Evolutionary conservation across 2,113 vertebrate species (phyloP).

Genomic region (Zeus faber): DNA sequence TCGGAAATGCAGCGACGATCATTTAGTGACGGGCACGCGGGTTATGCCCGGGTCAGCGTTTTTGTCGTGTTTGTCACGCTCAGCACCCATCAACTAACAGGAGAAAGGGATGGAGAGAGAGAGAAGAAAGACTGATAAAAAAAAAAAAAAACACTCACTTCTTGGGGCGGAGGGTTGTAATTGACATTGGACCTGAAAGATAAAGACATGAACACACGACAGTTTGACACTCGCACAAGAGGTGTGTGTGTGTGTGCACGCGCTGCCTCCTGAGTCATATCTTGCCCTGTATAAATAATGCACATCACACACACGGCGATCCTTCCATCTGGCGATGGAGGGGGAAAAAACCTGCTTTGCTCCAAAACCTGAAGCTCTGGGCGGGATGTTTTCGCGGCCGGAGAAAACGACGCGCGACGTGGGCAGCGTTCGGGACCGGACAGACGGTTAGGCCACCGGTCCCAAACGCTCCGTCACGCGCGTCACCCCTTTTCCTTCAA

Average conservation of each 20-base stretch:
- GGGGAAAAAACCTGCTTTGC: slow-evolving; percentile 14
- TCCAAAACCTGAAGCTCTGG: too few relatives aligned
- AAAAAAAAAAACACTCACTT: slow-evolving; percentile 59
- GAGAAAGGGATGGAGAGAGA: background rate
- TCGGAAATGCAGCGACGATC: background rate
- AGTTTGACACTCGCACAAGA: slow-evolving; percentile 35
- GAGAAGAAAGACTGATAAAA: background rate
- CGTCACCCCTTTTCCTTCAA: background rate
- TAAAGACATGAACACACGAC: slow-evolving; percentile 30
- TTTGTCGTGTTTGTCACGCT: background rate
- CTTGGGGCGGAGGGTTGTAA: slow-evolving; percentile 71
- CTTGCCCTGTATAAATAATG: slow-evolving; percentile 41
- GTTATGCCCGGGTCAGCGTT: slow-evolving; percentile 12
- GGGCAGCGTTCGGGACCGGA: background rate
- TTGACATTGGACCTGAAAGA: slow-evolving; percentile 69
- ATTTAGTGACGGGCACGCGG: slow-evolving; percentile 7
- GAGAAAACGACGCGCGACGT: too few relatives aligned
- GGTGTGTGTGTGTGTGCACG: background rate
- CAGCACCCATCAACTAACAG: background rate
- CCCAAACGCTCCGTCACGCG: background rate
- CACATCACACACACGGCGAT: slow-evolving; percentile 39
- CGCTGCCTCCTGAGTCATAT: slow-evolving; percentile 38
- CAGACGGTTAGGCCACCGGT: background rate
- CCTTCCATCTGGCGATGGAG: slow-evolving; percentile 11
- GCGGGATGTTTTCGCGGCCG: too few relatives aligned